These are phyloP conservation scores for Eurypyga helias DNA, from an alignment of 2,113 vertebrate species.

Conservation along the genomic window DNA sequence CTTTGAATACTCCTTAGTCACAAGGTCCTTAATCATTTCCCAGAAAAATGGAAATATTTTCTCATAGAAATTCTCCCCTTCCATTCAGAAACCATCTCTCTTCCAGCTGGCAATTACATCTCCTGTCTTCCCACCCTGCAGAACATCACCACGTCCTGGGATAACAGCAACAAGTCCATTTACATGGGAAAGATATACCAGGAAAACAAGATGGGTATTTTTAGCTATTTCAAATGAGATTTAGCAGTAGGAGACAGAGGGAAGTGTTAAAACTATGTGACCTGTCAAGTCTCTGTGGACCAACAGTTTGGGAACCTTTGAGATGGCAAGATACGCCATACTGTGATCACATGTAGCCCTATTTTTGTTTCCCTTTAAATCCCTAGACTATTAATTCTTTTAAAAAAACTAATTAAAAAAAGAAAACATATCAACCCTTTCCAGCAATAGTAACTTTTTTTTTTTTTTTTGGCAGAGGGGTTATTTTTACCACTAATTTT, in stretches of 20 bases:
- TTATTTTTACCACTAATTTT: conserved; percentile 3
- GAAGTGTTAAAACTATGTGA: conserved; percentile 41
- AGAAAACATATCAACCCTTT: background rate
- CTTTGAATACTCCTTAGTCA: background rate
- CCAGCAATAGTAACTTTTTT: background rate
- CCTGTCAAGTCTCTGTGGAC: background rate
- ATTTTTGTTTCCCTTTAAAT: conserved; percentile 1
- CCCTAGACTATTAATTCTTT: background rate
- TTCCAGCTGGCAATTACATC: background rate
- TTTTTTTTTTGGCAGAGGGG: background rate
- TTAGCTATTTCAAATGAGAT: conserved; percentile 17
- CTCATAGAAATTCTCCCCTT: background rate
- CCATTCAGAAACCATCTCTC: background rate
- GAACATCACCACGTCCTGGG: background rate
- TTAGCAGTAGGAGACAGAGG: conserved; percentile 22
- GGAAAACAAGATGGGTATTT: conserved; percentile 51
- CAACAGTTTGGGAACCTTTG: conserved; percentile 15
- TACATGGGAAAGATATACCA: conserved; percentile 54
- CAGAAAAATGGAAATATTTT: background rate
- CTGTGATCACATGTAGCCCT: background rate
- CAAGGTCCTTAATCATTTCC: background rate
- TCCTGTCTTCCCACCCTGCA: background rate
- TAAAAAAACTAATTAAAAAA: background rate
- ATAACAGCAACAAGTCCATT: background rate
- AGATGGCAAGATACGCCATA: background rate